Percentiles rank a stretch among this genome's conserved stretches.
phyloP scores from a whole-genome alignment of 2,888 invertebrate genomes.

The Catocala nupta region DNA sequence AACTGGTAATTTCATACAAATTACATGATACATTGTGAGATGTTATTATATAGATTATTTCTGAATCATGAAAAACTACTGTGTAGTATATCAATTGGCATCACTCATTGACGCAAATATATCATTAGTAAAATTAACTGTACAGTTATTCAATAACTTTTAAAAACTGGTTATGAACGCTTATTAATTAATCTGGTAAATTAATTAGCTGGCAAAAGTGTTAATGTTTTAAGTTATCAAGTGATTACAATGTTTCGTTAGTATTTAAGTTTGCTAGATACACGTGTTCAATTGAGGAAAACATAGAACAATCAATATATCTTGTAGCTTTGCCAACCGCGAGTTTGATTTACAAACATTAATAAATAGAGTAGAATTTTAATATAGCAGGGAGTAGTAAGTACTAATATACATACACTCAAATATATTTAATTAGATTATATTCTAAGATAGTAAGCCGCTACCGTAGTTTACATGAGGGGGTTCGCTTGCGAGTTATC shows the following conservation, averaged over 20 bases:
- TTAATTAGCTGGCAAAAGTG: conserved; percentile 19
- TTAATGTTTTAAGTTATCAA: not conserved
- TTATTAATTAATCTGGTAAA: conserved; percentile 5
- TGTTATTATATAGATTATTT: conserved; percentile 11
- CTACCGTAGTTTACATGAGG: too few relatives aligned
- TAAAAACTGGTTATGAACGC: conserved; percentile 25
- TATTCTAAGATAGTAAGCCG: too few relatives aligned
- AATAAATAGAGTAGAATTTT: too few relatives aligned
- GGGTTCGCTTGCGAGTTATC: too few relatives aligned
- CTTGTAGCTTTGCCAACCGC: too few relatives aligned
- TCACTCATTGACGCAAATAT: conserved; percentile 23
- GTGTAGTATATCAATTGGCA: conserved; percentile 13
- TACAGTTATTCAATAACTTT: conserved; percentile 38
- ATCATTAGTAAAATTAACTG: conserved; percentile 35
- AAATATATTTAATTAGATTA: too few relatives aligned
- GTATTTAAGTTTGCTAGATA: too few relatives aligned
- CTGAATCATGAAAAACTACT: conserved; percentile 9
- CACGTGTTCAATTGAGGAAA: too few relatives aligned
- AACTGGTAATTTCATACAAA: conserved; percentile 7
- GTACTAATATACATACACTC: too few relatives aligned
- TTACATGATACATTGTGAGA: conserved; percentile 8
- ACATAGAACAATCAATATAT: too few relatives aligned
- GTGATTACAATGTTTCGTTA: not conserved
- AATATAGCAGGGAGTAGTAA: too few relatives aligned
- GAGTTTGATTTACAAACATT: too few relatives aligned